Base-by-base conservation (phyloP, 2,113 vertebrate genomes). In the Gorsachius goisagi region DNA sequence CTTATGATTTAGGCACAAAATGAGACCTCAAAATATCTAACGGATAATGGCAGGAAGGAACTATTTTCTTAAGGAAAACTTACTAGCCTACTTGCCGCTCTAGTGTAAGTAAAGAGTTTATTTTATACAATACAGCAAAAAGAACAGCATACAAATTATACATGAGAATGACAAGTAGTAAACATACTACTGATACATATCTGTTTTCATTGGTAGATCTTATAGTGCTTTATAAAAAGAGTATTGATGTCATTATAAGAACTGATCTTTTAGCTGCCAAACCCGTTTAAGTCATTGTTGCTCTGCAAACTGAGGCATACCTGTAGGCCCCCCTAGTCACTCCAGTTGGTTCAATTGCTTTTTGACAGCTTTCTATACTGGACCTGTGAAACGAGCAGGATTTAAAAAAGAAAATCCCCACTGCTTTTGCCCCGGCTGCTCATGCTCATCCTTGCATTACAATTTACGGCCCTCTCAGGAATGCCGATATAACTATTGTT, bases 1-100 rank as follows among this genome's bases (percentile, higher is more conserved):
- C 96, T 98, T 96, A 97, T 96, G 94, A 94, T 97, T 95, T 89
- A 95, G 87, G 64, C 83, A 82, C 89, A 83, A 96, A 95, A 89
- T 33, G 20, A 52, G 85, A 94, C 88, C 90, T 95, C 90, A 94
- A 93, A 95, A 88, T 60, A 90, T 84, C 41, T 79, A 60, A 67
- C 88, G 95, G 92, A 96, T 95, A 83, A 77, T 82, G 44, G 71
- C 85, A 94, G 58, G 85, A 83, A 89, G 66, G 49, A 84, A 55
- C 55, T 75, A 39, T 73, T 92, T 94, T 92, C 86, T 94, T 78
- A 91, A 96, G 91, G 79, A 96, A 93, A 93, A 89, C 73, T 96
- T 97, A 85, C 89, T 62, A 95, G 64, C 76, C 79, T 97, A 18
- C 56, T 87, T 55, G 20, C 74, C 78, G 78, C 71, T 93, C 41